These are phyloP conservation scores for Eupsittula cactorum DNA, from an alignment of 2,113 vertebrate genomes.

Conservation along the genomic window DNA sequence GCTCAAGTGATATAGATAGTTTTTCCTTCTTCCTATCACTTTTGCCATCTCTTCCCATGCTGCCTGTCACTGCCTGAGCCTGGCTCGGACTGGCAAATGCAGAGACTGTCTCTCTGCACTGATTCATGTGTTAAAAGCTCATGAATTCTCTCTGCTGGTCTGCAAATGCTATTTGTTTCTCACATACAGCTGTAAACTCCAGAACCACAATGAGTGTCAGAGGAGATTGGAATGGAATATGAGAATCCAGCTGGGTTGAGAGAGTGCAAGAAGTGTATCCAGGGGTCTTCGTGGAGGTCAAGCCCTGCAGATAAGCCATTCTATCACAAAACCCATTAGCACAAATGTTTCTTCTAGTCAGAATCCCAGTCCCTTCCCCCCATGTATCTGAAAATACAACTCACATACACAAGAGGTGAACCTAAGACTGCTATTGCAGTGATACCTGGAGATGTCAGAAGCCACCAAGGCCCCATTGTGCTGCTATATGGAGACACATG, in stretches of 20 bases:
- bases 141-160: background rate
- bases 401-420: background rate
- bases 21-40: background rate
- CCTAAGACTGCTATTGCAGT: background rate
- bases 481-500: background rate
- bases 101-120: background rate
- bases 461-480: background rate
- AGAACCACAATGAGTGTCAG: background rate
- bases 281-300: background rate
- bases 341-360: background rate
- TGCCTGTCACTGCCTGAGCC: background rate
- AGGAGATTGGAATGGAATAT: background rate
- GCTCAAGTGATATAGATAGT: background rate
- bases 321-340: background rate
- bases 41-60: background rate
- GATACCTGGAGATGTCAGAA: background rate
- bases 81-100: background rate
- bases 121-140: background rate
- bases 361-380: background rate
- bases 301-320: background rate
- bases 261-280: background rate
- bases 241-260: background rate
- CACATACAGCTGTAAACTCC: background rate
- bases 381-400: background rate
- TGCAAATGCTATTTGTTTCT: background rate